These are phyloP conservation scores for Atethmia centrago DNA, from an alignment of 2,888 invertebrate genomes.

Conservation along the genomic window DNA sequence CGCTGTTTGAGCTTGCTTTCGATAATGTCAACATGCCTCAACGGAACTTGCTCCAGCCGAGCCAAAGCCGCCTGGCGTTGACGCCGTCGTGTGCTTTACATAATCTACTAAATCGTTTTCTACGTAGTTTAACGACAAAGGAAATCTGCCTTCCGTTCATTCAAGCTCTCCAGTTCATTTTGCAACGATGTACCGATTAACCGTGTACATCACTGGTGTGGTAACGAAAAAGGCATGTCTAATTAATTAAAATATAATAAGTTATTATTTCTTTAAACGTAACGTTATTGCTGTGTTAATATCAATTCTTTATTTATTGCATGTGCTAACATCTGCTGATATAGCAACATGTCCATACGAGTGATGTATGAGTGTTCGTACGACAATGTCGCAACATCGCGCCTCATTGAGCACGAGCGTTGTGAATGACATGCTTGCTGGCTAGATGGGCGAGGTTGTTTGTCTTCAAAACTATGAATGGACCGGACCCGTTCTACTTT, in stretches of 20 bases:
- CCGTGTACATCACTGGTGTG: constrained; percentile 12
- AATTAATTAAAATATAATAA: constrained; percentile 26
- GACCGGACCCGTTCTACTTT: constrained; percentile 67
- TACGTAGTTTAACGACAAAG: constrained; percentile 55
- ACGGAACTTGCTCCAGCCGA: constrained; percentile 84
- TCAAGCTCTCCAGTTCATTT: constrained; percentile 40
- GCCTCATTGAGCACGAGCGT: constrained; percentile 73
- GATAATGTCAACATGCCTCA: constrained; percentile 88
- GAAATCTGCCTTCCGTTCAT: constrained; percentile 60
- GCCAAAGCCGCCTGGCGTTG: constrained; percentile 35
- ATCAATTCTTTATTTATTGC: constrained; percentile 45
- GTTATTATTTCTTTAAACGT: constrained; percentile 26
- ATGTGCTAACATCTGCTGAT: constrained; percentile 57
- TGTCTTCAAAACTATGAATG: constrained; percentile 77
- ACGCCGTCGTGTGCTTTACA: constrained; percentile 75
- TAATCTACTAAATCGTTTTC: constrained; percentile 75
- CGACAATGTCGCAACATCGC: constrained; percentile 70
- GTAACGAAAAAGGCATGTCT: constrained; percentile 24
- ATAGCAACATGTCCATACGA: constrained; percentile 40
- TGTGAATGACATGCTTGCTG: constrained; percentile 74
- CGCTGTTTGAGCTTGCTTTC: constrained; percentile 87
- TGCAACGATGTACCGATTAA: constrained; percentile 39
- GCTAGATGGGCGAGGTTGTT: constrained; percentile 71
- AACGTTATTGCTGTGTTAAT: constrained; percentile 38
- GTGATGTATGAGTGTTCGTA: constrained; percentile 66